Conservation (phyloP, 2,797 vertebrate genomes). For the Notoglanidium macrostoma region DNA sequence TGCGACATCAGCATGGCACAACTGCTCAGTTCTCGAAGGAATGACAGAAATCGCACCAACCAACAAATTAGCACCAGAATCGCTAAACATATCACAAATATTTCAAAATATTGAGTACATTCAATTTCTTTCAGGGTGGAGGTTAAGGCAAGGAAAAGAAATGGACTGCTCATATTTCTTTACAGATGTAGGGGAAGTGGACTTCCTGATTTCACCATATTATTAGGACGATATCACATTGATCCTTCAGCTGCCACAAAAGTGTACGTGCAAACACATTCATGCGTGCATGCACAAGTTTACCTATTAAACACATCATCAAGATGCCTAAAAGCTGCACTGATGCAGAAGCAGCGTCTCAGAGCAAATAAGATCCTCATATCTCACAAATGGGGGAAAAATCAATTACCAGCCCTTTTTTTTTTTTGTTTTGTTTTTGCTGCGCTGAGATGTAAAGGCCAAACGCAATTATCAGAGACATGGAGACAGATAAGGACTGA, state of each 20-base stretch:
- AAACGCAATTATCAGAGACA: slow-evolving; percentile 61
- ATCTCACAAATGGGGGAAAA: slow-evolving; percentile 56
- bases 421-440: slow-evolving; percentile 49
- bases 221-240: not conserved
- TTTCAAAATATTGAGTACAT: not conserved
- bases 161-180: not conserved
- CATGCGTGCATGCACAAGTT: not conserved
- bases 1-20: too few species aligned
- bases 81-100: not conserved
- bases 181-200: not conserved
- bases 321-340: slow-evolving; percentile 53
- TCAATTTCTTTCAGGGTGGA: not conserved
- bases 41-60: not conserved
- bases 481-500: slow-evolving; percentile 58
- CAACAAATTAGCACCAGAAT: not conserved
- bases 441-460: slow-evolving; percentile 57
- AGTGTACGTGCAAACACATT: slow-evolving; percentile 4
- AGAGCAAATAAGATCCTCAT: slow-evolving; percentile 57
- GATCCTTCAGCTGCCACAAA: slow-evolving; percentile 34
- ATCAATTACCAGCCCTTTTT: slow-evolving; percentile 55
- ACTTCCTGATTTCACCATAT: not conserved
- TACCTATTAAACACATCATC: slow-evolving; percentile 47
- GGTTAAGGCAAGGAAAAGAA: too few species aligned
- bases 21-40: not conserved
- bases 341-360: slow-evolving; percentile 50